phyloP scores from a whole-genome alignment of 2,888 invertebrate genomes.

The Mesorhabditis spiculigera region DNA sequence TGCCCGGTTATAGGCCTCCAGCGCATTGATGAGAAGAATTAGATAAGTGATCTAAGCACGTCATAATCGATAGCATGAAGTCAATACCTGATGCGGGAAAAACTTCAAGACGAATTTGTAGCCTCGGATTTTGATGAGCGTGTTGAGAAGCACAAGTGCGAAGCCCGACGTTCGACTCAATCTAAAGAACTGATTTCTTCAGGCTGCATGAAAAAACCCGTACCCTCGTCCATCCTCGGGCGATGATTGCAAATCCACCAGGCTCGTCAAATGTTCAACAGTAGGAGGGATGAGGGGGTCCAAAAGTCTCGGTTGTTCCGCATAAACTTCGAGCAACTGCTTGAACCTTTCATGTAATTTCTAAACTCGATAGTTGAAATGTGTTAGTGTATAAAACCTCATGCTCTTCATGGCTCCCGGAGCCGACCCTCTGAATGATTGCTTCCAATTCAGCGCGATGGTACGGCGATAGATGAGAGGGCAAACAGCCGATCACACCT shows the following conservation, averaged over 20 bases:
- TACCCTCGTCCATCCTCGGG: not conserved
- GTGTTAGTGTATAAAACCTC: not conserved
- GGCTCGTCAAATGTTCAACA: slow-evolving; percentile 28
- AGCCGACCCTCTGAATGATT: slow-evolving; percentile 9
- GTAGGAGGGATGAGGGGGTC: slow-evolving; percentile 41
- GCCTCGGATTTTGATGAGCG: slow-evolving; percentile 34
- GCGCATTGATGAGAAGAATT: too few species aligned
- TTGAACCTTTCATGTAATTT: slow-evolving; percentile 25
- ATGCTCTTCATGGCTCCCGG: not conserved
- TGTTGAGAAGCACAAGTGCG: slow-evolving; percentile 19
- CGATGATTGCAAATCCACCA: slow-evolving; percentile 22
- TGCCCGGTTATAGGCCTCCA: too few species aligned
- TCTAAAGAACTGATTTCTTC: not conserved
- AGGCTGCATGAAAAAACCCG: not conserved
- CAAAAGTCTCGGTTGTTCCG: slow-evolving; percentile 47
- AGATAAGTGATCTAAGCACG: too few species aligned
- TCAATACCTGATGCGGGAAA: slow-evolving; percentile 33
- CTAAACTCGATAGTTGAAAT: slow-evolving; percentile 12
- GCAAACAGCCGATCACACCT: slow-evolving; percentile 34
- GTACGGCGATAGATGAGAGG: slow-evolving; percentile 18
- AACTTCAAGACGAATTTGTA: slow-evolving; percentile 31
- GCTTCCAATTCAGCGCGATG: slow-evolving; percentile 25
- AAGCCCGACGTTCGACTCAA: slow-evolving; percentile 17
- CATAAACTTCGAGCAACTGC: slow-evolving; percentile 36
- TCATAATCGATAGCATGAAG: not conserved